Evolutionary conservation across 2,888 invertebrate species (phyloP), one percentile per base, ranked within the genome.

Genomic region (Xestia sexstrigata): DNA sequence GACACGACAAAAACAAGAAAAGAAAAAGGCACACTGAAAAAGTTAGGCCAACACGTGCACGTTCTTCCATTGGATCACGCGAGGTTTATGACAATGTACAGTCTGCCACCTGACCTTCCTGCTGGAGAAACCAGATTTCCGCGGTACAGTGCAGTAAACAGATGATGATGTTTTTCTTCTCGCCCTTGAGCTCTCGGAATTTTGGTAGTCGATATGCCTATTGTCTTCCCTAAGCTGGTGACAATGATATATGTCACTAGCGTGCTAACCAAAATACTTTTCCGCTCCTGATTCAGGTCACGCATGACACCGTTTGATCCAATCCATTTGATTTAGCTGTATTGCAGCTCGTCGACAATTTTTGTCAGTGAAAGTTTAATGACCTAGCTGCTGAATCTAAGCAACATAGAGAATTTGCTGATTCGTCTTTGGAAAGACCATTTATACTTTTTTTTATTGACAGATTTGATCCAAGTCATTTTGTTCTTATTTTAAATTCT

Each of bases 111-210:
- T 81, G 71, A 85, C 82, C 83, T 76, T 66, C 45, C 60, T 2
- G 17, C 13, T 35, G 63, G 62, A 35, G 52, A 78, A 78, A 78
- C 83, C 72, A 86, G 83, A 84, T 83, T 78, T 84, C 86, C 83
- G 83, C 66, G 30, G 69, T 78, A n/a, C 15, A 45, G 30, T 42
- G 52, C 42, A 55, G 55, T 74, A 39, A 60, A 76, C 47, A 55
- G 60, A 55, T 58, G 58, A 55, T 62, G 47, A 80, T 30, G 62
- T 74, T 82, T 80, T 84, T 81, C 58, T 74, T 65, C 23, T n/a
- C 7, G 13, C 11, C 45, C 17, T 35, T 30, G 17, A 60, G n/a
- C 20, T 68, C n/a, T 30, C 23, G 26, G 15, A 3, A 66, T 58
- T 55, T 81, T 26, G 13, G 42, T 58, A 35, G 35, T 20, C 20